Evolutionary conservation across 2,113 vertebrate species (phyloP), one percentile per base, ranked within the genome.

Genomic region (Hydrochoerus hydrochaeris): DNA sequence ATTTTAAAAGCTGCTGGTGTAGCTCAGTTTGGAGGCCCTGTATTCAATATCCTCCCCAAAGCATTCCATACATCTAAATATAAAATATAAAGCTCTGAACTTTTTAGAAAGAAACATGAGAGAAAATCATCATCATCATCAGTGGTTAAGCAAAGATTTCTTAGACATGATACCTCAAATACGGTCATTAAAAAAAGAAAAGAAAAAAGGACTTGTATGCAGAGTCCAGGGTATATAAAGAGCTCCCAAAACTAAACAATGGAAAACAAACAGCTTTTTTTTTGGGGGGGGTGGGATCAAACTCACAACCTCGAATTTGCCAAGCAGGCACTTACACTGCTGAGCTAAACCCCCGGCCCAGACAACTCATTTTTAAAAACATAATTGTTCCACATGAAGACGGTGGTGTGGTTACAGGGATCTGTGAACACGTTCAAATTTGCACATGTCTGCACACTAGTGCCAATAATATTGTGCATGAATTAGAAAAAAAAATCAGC

Each of bases 161-260:
- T 75, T 90, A 75, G 49, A 89, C 20, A 41, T 63, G 62, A 84
- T 54, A 80, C 60, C 19, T 63, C 88, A 91, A 88, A 22, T 80
- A 85, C 35, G 52, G 95, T 63, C 81, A 63, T 67, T 95, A 91
- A 44, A 67, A 88, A 83, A 87, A 75, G n/a, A 73, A 73, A 57
- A 32, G 11, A 32, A 3, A 67, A 81, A 75, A 16, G n/a, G 65
- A 86, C 49, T 82, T 83, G 3, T 81, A 95, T 65, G 73, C 57
- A 90, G 65, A 41, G 17, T 75, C 73, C 57, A 87, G 57, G 52
- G 28, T 75, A 81, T 65, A 93, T 52, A 81, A 58, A 95, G n/a
- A 90, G 95, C 35, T 60, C 73, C 95, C 65, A 82, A 85, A 67
- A 87, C 38, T 67, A 95, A 44, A 60, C 46, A 73, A 24, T 49